These are phyloP conservation scores for Cryptosula pallasiana DNA, from an alignment of 2,888 invertebrate genomes.

Conservation along the genomic window DNA sequence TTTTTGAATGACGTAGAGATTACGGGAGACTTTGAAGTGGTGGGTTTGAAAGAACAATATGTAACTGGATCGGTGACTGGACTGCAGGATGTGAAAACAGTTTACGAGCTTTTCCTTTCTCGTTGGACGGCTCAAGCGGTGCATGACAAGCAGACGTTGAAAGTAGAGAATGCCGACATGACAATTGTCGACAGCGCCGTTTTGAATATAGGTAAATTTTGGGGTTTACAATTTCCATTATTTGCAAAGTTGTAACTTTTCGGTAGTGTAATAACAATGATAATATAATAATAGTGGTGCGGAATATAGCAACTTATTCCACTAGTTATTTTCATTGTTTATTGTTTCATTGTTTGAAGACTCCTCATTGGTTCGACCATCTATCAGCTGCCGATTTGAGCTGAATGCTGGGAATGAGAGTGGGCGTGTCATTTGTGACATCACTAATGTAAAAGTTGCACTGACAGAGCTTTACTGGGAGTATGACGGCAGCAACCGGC, in stretches of 20 bases:
- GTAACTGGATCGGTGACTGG: slow-evolving; percentile 10
- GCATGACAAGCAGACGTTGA: background rate
- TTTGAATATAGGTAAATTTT: slow-evolving; percentile 3
- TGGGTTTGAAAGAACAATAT: background rate
- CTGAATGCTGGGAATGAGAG: background rate
- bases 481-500: background rate
- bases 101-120: background rate
- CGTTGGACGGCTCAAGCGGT: background rate
- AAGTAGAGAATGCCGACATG: slow-evolving; percentile 1
- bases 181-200: background rate
- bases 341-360: background rate
- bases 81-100: background rate
- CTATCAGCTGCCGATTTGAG: background rate
- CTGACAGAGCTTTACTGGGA: background rate
- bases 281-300: too few relatives aligned
- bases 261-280: too few relatives aligned
- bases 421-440: background rate
- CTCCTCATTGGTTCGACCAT: background rate
- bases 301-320: too few relatives aligned
- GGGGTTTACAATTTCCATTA: too few relatives aligned
- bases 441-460: background rate
- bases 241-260: too few relatives aligned
- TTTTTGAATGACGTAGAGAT: background rate
- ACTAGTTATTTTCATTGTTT: too few relatives aligned
- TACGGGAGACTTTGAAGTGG: background rate